Evolutionary conservation across 2,888 invertebrate genomes (phyloP), one percentile per base, ranked within the genome.

Genomic region (Cephonodes hylas): DNA sequence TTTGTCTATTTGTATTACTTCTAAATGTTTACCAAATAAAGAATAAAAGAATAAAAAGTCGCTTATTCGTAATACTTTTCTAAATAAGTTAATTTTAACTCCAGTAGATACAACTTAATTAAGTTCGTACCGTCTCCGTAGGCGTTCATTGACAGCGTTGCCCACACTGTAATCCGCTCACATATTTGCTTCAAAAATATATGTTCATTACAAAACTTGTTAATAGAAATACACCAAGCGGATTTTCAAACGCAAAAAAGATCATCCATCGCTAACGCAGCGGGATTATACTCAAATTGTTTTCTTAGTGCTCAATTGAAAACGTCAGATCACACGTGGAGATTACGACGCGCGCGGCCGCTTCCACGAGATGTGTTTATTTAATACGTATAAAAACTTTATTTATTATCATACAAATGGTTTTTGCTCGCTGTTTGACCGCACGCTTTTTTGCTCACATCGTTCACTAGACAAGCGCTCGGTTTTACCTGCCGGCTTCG

Each of bases 401-500:
- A 31, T 53, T 53, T 53, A 53, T 53, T 31, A 25, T 10, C 18
- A 25, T 46, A 18, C 6, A 53, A 20, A 22, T 22, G 60, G n/a
- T 60, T 60, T 60, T 60, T 60, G 60, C 53, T 13, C 53, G 25
- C 13, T 42, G 42, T 53, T 60, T 53, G 60, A 25, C 25, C 53
- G 13, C 38, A n/a, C 38, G 38, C 23, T 60, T 60, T 58, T 60
- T 60, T 53, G 4, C 27, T 20, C 8, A 0, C 15, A 10, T 31
- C 31, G 27, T 53, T 31, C 27, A 53, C 53, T 53, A 31, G 53
- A 27, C 18, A 31, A 53, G 31, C 18, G 31, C 18, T 27, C 18
- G 48, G 27, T 8, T 53, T 53, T 53, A 53, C 48, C 48, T 53
- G 48, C 15, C 3, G 45, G 45, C 15, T n/a, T 23, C 23, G 45